These are phyloP conservation scores for Nothocercus julius DNA, from an alignment of 2,113 vertebrate species.

Conservation along the genomic window DNA sequence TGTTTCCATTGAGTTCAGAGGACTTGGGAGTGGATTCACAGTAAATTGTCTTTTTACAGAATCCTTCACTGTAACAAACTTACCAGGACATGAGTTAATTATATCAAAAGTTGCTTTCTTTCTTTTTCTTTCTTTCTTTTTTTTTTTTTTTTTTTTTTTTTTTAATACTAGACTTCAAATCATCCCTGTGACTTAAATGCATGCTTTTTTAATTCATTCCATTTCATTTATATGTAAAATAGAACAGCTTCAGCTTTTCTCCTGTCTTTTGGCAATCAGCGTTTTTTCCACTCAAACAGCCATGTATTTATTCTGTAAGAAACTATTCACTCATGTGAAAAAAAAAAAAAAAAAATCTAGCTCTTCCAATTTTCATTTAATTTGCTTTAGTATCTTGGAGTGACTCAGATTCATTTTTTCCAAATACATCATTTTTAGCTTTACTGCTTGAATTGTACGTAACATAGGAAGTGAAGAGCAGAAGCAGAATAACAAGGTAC, in stretches of 20 bases:
- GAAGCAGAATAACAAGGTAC: background rate
- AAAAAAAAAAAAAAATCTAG: constrained; percentile 70
- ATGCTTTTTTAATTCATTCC: background rate
- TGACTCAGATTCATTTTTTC: constrained; percentile 63
- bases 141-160: constrained; percentile 7
- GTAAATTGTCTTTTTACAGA: background rate
- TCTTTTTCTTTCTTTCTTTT: too few relatives aligned
- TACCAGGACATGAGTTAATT: constrained; percentile 10
- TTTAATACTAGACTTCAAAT: constrained; percentile 7
- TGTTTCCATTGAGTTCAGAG: background rate
- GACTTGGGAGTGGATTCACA: background rate
- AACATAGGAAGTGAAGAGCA: constrained; percentile 39
- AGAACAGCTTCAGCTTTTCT: constrained; percentile 45
- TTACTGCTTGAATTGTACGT: constrained; percentile 56
- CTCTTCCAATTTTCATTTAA: constrained; percentile 75
- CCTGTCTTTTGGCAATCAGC: constrained; percentile 60
- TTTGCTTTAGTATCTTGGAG: constrained; percentile 68
- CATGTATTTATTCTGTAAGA: constrained; percentile 71
- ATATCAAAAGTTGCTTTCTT: background rate
- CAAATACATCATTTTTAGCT: constrained; percentile 67
- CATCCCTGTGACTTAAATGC: constrained; percentile 34
- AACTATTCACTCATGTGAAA: constrained; percentile 69
- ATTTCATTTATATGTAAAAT: constrained; percentile 75
- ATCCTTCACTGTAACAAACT: background rate
- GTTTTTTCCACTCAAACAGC: constrained; percentile 66